Base-by-base conservation (phyloP, 1,140 invertebrate species). In the Anoplophora glabripennis region DNA sequence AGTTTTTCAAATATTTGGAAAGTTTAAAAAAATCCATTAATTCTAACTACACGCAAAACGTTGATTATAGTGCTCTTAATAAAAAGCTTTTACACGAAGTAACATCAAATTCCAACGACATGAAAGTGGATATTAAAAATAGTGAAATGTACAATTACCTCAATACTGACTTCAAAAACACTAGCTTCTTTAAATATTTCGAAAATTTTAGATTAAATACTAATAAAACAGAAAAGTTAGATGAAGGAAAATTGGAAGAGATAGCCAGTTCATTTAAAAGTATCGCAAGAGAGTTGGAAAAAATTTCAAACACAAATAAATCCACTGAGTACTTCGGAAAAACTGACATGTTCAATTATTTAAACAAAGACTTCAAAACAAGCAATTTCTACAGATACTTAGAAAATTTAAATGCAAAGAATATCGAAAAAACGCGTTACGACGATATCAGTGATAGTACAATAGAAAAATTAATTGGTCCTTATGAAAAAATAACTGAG, bases 171-270 rank as follows among this genome's bases (percentile, higher is more conserved):
- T 53, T 53, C 18, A 53, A 42, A 14, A 42, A 44, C 7, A 53
- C 37, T 41, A 53, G 42, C 21, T 53, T 53, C 15, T 53, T 42
- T 53, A 21, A 53, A 17, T 53, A 53, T 41, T 21, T 53, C 37
- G 51, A 53, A 28, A 41, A n/a, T n/a, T n/a, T n/a, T n/a, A n/a
- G n/a, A n/a, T n/a, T n/a, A n/a, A n/a, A n/a, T n/a, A n/a, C n/a
- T n/a, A n/a, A n/a, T n/a, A n/a, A n/a, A 28, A n/a, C 37, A 42
- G 37, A 36, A 37, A 52, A 37, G 15, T 7, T 12, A 37, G 4
- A 53, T 42, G n/a, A 12, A 11, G 9, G 7, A 5, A 53, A 41
- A 8, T 42, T 53, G 1, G 42, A 53, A 21, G 51, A n/a, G n/a
- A n/a, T n/a, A n/a, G n/a, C n/a, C n/a, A n/a, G n/a, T n/a, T n/a